Percentiles rank a stretch among this genome's conserved stretches.
These are phyloP conservation scores for Lottia gigantea DNA, from an alignment of 2,888 invertebrate genomes.

Conservation along the genomic window DNA sequence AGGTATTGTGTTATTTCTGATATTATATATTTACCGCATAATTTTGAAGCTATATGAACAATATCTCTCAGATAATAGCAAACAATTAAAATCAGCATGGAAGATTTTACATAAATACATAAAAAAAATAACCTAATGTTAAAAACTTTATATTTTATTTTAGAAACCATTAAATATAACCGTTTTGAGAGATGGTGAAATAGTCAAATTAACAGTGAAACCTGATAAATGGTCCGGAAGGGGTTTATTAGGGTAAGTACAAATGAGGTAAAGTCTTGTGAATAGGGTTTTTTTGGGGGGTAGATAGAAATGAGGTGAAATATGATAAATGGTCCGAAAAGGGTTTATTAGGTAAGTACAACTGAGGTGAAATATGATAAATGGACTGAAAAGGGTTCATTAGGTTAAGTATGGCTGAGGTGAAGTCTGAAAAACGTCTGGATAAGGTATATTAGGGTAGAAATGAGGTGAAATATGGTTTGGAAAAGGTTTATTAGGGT, in stretches of 20 bases:
- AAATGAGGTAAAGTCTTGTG: constrained; percentile 42
- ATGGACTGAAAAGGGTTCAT: constrained; percentile 58
- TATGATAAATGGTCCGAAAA: constrained; percentile 57
- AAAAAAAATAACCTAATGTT: too few species aligned
- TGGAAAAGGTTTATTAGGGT: too few species aligned
- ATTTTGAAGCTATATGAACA: too few species aligned
- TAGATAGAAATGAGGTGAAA: constrained; percentile 39
- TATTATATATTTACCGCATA: too few species aligned
- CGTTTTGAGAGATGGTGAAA: constrained; percentile 42
- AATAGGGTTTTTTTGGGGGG: constrained; percentile 61
- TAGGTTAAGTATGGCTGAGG: constrained; percentile 42
- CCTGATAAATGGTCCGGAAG: constrained; percentile 58
- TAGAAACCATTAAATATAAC: constrained; percentile 51
- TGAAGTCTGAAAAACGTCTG: too few species aligned
- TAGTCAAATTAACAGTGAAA: constrained; percentile 42
- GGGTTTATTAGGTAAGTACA: constrained; percentile 51
- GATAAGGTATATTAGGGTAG: not conserved
- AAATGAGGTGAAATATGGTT: too few species aligned
- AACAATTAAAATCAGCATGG: too few species aligned
- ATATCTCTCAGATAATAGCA: too few species aligned
- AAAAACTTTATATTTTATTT: constrained; percentile 10
- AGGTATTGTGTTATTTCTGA: too few species aligned
- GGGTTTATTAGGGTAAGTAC: constrained; percentile 58
- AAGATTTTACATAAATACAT: too few species aligned
- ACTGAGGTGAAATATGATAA: constrained; percentile 45